Base-by-base conservation (phyloP, 2,888 invertebrate genomes). In the Zygothrica quintamaculata region DNA sequence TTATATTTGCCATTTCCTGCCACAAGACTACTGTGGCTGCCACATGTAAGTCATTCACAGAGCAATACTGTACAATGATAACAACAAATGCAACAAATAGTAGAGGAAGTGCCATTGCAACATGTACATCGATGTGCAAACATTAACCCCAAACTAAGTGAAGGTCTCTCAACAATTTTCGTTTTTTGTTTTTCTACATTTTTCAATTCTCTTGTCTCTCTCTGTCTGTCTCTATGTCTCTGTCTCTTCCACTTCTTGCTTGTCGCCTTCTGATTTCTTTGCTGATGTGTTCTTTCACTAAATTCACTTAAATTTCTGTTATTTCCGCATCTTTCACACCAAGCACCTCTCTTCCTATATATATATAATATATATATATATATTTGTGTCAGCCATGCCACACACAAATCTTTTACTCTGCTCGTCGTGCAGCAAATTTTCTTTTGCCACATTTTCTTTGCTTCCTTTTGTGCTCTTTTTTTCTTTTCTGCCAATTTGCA, bases 221-320 rank as follows among this genome's bases (percentile, higher is more conserved):
- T 26, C 8, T 26, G 26, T 8, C 26, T 8, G 26, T 8, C 4
- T 26, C 26, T 8, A 4, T 8, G 26, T 8, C 5, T 8, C 26
- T 8, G 26, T 6, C 26, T 26, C 26, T 8, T 48, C 11, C 25
- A 40, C 29, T 33, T 36, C 26, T 34, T 34, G 18, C 4, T 25
- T 26, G 48, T 46, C 43, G 39, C 31, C 65, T 34, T 48, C 56
- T 81, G 82, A 81, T 84, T 84, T 81, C 73, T n/a, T 75, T 73
- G 85, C 76, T 71, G 80, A 81, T 81, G 74, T 78, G 79, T 84
- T 81, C 80, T 84, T 81, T 81, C 80, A 81, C 66, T 84, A 84
- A 84, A 81, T 76, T 81, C 80, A 81, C 85, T 81, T 81, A 84
- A 81, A 84, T 71, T 71, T 76, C 47, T 81, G 80, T 84, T 81